phyloP scores from a whole-genome alignment of 92 coral and sea anemone genomes.

The Porites divaricata region DNA sequence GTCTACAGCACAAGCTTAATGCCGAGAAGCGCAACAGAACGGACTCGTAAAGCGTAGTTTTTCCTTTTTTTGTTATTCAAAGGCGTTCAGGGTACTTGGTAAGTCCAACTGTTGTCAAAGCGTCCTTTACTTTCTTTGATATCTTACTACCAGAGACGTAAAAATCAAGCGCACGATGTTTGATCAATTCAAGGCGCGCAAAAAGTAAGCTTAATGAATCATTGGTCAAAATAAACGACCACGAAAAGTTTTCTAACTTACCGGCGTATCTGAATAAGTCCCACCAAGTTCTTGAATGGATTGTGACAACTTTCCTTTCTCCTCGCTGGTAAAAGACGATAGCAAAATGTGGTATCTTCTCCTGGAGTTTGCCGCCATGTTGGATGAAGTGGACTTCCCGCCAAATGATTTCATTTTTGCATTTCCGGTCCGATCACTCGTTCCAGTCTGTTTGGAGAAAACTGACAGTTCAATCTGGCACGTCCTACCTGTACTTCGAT shows the following conservation, averaged over 20 bases:
- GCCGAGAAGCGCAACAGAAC: no score
- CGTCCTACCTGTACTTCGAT: not conserved
- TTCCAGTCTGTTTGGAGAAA: constrained; percentile 39
- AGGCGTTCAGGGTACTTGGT: not conserved
- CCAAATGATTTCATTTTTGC: constrained; percentile 8
- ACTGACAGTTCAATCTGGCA: not conserved
- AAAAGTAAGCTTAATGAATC: no score
- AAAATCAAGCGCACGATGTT: no score
- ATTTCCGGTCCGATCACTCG: not conserved
- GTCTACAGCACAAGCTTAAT: no score
- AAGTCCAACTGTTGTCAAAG: not conserved
- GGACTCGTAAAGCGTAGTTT: no score
- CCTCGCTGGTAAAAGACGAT: constrained; percentile 81
- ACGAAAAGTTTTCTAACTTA: constrained; percentile 31
- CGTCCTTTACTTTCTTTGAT: not conserved
- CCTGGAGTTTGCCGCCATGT: constrained; percentile 66
- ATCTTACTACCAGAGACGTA: no score
- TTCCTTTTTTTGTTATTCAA: no score
- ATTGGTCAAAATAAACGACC: not conserved
- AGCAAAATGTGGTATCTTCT: constrained; percentile 83
- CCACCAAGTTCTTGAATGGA: constrained; percentile 87
- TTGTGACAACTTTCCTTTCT: constrained; percentile 65
- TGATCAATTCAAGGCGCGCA: no score
- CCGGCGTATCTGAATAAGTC: constrained; percentile 83
- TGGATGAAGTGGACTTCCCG: constrained; percentile 57